A percentile compares a stretch with the other conserved stretches of the same genome.
Conservation (phyloP, 2,113 vertebrate genomes). For the Clupea harengus region DNA sequence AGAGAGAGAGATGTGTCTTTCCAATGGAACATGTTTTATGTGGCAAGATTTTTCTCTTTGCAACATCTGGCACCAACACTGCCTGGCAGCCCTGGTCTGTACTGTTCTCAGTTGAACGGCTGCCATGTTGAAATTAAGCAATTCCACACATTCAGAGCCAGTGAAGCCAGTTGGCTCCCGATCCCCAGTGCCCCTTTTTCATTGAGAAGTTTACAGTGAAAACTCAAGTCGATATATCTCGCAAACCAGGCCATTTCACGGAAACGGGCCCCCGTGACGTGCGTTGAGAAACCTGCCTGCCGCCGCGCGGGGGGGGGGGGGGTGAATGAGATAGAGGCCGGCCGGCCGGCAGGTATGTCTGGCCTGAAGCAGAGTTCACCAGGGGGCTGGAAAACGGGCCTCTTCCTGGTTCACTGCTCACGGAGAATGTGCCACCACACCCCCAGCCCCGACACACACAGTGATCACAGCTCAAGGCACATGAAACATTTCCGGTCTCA, state of each 20-base stretch:
- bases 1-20: conserved; percentile 58
- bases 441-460: background rate
- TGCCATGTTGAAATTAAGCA: conserved; percentile 83
- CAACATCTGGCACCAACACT: conserved; percentile 91
- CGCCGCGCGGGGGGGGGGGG: too few species aligned
- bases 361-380: conserved; percentile 12
- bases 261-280: background rate
- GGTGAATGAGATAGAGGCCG: too few species aligned
- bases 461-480: background rate
- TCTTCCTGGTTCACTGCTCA: background rate
- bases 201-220: conserved; percentile 43
- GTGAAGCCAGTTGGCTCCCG: conserved; percentile 57
- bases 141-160: conserved; percentile 75
- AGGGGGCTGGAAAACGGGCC: background rate
- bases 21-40: conserved; percentile 82
- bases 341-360: conserved; percentile 36
- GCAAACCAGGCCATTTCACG: background rate
- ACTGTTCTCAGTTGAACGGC: conserved; percentile 82
- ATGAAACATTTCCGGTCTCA: conserved; percentile 6
- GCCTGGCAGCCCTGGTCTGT: conserved; percentile 71
- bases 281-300: too few species aligned
- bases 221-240: background rate
- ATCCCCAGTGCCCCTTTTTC: background rate
- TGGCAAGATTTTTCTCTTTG: conserved; percentile 73
- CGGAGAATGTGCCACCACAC: background rate